Percentiles rank a stretch among this genome's conserved stretches.
Conservation (phyloP, 1,140 invertebrate genomes). For the Euglossa dilemma region DNA sequence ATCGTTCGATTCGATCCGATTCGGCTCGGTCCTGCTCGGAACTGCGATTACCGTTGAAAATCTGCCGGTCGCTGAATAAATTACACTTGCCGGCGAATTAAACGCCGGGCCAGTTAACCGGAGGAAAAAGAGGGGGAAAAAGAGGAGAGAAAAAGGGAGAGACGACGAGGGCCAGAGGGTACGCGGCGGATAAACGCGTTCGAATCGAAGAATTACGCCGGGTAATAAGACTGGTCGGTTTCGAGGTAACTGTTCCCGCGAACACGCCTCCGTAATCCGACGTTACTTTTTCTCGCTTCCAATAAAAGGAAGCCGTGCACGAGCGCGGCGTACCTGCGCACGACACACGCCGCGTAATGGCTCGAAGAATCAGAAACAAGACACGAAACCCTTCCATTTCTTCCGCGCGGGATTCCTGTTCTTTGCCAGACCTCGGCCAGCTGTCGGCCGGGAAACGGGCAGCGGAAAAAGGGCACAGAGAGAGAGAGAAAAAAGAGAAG, state of each 20-base stretch:
- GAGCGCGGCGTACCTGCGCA: not conserved
- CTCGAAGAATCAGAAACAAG: not conserved
- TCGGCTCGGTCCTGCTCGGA: too few species aligned
- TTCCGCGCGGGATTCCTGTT: not conserved
- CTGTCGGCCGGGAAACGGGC: not conserved
- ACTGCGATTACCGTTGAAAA: too few species aligned
- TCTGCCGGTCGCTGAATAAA: too few species aligned
- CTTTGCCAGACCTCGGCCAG: not conserved
- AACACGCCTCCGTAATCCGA: not conserved
- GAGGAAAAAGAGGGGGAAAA: too few species aligned
- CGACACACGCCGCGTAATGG: not conserved
- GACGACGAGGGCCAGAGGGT: too few species aligned
- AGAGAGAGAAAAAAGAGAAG: too few species aligned
- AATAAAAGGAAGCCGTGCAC: not conserved
- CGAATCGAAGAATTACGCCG: too few species aligned
- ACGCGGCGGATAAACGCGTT: too few species aligned
- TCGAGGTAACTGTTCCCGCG: not conserved
- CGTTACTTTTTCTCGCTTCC: not conserved
- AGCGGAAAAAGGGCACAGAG: not conserved
- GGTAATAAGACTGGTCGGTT: too few species aligned
- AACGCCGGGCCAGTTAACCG: too few species aligned
- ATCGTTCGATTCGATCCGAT: not conserved
- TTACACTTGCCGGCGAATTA: too few species aligned
- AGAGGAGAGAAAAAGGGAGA: too few species aligned
- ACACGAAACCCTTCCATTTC: not conserved